A percentile compares a stretch with the other conserved stretches of the same genome.
These are phyloP conservation scores for Brachirus orientalis DNA, from an alignment of 2,113 vertebrate genomes.

Conservation along the genomic window DNA sequence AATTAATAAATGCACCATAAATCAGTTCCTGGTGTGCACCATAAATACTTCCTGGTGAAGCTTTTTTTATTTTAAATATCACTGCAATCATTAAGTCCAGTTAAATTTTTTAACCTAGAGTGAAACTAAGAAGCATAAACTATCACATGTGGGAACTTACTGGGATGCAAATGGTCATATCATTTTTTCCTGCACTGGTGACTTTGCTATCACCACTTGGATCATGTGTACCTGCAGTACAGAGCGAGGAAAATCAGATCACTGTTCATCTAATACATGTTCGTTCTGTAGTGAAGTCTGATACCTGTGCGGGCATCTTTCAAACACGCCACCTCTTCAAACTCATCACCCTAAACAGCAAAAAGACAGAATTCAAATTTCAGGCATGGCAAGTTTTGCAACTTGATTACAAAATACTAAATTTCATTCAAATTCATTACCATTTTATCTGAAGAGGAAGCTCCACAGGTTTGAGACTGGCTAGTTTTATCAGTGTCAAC, in stretches of 20 bases:
- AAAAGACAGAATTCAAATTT: neutral
- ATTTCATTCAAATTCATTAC: slow-evolving; percentile 18
- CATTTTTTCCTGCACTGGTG: neutral
- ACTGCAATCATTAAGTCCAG: too few relatives aligned
- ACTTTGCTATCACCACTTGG: neutral
- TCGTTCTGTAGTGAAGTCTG: too few relatives aligned
- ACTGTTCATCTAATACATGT: too few relatives aligned
- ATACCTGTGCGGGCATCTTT: slow-evolving; percentile 2
- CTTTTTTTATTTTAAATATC: too few relatives aligned
- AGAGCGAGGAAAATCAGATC: neutral
- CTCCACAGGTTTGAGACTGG: neutral
- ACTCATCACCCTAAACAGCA: slow-evolving; percentile 30
- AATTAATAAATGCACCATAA: too few relatives aligned
- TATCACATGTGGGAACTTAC: slow-evolving; percentile 13
- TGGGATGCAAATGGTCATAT: slow-evolving; percentile 23
- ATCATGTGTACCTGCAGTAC: slow-evolving; percentile 22
- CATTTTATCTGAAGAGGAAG: neutral
- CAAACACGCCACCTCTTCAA: neutral
- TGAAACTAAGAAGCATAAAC: neutral
- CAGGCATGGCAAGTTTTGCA: neutral
- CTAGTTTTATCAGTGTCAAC: neutral
- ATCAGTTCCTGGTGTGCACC: too few relatives aligned
- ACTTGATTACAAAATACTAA: neutral
- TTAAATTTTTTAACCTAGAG: neutral
- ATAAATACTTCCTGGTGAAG: too few relatives aligned